Evolutionary conservation across 1,140 invertebrate genomes (phyloP).

Genomic region (Drosophila athabasca): DNA sequence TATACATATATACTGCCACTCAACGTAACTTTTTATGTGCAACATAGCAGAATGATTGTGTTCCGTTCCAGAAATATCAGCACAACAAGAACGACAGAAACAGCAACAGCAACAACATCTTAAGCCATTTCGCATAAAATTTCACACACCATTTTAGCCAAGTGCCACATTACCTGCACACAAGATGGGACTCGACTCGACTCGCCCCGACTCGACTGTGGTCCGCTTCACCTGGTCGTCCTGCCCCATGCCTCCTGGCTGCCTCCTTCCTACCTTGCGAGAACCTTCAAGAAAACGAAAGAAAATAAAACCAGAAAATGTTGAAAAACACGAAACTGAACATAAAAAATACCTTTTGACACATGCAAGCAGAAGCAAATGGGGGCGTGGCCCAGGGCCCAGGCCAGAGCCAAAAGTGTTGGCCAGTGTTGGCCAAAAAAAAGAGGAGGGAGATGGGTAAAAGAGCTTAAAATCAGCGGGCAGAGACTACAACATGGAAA

Average conservation of each 20-base stretch:
- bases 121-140: conserved; percentile 83
- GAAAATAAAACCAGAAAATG: conserved; percentile 73
- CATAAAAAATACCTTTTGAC: conserved; percentile 82
- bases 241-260: conserved; percentile 1
- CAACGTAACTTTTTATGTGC: conserved; percentile 82
- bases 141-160: conserved; percentile 83
- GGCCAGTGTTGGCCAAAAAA: conserved; percentile 11
- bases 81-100: conserved; percentile 66
- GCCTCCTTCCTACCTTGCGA: conserved; percentile 4
- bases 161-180: conserved; percentile 83
- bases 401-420: conserved; percentile 25
- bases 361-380: conserved; percentile 68
- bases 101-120: conserved; percentile 61
- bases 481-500: conserved; percentile 48
- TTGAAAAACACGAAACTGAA: conserved; percentile 77
- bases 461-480: conserved; percentile 70
- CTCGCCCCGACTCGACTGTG: conserved; percentile 19
- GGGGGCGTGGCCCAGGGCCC: conserved; percentile 28
- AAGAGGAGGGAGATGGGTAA: no score
- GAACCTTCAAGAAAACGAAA: conserved; percentile 24
- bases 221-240: conserved; percentile 1
- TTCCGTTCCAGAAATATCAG: conserved; percentile 81
- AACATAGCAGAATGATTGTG: conserved; percentile 82
- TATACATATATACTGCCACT: conserved; percentile 69
- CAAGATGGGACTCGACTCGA: conserved; percentile 73